Evolutionary conservation across 2,113 vertebrate genomes (phyloP).

Genomic region (Pimephales promelas): DNA sequence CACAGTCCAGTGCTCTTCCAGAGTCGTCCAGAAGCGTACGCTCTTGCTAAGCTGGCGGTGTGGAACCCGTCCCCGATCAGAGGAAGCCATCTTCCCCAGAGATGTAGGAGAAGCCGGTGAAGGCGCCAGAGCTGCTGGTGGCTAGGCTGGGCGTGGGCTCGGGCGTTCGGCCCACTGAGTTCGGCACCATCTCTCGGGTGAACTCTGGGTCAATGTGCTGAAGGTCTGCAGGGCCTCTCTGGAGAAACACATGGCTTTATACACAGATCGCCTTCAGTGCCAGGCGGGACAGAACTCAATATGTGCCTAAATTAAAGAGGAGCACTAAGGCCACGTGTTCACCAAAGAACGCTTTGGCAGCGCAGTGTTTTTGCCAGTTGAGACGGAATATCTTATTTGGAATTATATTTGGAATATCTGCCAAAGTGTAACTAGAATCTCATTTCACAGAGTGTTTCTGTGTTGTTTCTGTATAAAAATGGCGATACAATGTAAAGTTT

Average conservation of each 20-base stretch:
- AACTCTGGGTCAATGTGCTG: slow-evolving; percentile 96
- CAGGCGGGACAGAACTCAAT: background rate
- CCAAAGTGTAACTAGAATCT: too few relatives aligned
- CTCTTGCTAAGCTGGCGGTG: background rate
- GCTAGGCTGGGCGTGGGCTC: slow-evolving; percentile 80
- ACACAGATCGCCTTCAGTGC: background rate
- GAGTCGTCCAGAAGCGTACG: background rate
- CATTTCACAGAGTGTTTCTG: too few relatives aligned
- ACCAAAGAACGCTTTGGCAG: too few relatives aligned
- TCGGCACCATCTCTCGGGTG: slow-evolving; percentile 90
- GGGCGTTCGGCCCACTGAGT: slow-evolving; percentile 87
- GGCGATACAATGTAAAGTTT: too few relatives aligned
- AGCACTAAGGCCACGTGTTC: too few relatives aligned
- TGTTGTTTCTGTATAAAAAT: too few relatives aligned
- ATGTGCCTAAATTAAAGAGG: background rate
- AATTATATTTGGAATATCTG: too few relatives aligned
- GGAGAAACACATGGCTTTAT: slow-evolving; percentile 4
- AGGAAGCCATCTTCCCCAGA: slow-evolving; percentile 82
- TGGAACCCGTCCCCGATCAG: slow-evolving; percentile 29
- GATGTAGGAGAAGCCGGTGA: slow-evolving; percentile 94
- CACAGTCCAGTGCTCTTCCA: background rate
- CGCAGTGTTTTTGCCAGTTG: too few relatives aligned
- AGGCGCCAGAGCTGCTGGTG: slow-evolving; percentile 87
- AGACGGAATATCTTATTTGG: too few relatives aligned
- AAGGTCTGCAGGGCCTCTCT: slow-evolving; percentile 94